Percentiles rank a stretch among this genome's conserved stretches.
phyloP scores from a whole-genome alignment of 2,113 vertebrate genomes.

The Grantiella picta region DNA sequence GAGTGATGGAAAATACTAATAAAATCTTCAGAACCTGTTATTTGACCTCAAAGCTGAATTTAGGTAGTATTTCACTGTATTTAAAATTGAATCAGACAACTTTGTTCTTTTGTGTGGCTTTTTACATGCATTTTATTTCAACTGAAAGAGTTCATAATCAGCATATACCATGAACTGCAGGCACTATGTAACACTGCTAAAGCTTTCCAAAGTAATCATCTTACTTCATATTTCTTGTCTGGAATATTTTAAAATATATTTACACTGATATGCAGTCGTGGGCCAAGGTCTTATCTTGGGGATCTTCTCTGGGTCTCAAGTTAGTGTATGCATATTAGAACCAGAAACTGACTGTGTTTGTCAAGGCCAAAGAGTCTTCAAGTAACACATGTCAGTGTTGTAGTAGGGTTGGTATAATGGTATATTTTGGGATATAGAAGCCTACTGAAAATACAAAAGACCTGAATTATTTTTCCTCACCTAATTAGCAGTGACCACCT shows the following conservation, averaged over 20 bases:
- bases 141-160: neutral
- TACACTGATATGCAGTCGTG: neutral
- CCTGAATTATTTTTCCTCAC: neutral
- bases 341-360: neutral
- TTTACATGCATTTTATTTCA: neutral
- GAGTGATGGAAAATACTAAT: neutral
- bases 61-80: neutral
- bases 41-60: neutral
- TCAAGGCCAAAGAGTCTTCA: neutral
- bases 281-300: neutral
- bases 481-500: neutral
- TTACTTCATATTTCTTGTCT: neutral
- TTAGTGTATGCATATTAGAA: neutral
- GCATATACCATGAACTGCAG: neutral
- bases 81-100: neutral
- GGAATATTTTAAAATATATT: neutral
- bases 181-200: neutral
- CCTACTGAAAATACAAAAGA: neutral
- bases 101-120: neutral
- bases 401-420: neutral
- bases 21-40: neutral
- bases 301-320: neutral
- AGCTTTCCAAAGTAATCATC: neutral
- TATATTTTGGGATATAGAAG: neutral
- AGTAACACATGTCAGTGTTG: neutral